Evolutionary conservation across 2,888 invertebrate genomes (phyloP).

Genomic region (Notocelia uddmanniana): DNA sequence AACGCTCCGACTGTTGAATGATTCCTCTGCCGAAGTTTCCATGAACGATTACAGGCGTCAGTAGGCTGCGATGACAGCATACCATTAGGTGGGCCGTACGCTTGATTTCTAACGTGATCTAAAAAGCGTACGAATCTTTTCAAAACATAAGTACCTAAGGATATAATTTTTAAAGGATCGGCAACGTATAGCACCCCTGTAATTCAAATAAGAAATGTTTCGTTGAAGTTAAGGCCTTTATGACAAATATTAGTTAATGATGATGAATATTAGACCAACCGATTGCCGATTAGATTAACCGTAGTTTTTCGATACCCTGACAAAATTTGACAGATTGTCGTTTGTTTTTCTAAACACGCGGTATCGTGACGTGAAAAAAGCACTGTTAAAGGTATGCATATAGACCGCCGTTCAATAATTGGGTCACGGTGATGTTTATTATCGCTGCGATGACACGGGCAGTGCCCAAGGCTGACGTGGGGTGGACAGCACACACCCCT

Average conservation of each 20-base stretch:
- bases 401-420: constrained; percentile 7
- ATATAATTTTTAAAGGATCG: no score
- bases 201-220: not conserved
- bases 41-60: no score
- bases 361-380: not conserved
- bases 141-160: no score
- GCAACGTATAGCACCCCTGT: no score
- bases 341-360: not conserved
- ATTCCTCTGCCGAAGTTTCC: no score
- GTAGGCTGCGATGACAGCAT: no score
- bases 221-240: not conserved
- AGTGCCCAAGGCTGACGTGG: constrained; percentile 31
- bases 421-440: constrained; percentile 33
- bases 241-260: not conserved
- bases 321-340: not conserved
- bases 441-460: constrained; percentile 35
- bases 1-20: no score
- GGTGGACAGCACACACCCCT: constrained; percentile 30
- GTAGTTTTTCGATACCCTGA: no score
- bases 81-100: no score
- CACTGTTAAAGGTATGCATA: not conserved
- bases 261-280: not conserved
- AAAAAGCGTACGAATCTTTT: no score
- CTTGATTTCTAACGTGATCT: no score
- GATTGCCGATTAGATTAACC: no score